These are phyloP conservation scores for Thunnus albacares DNA, from an alignment of 2,797 vertebrate genomes.

Conservation along the genomic window DNA sequence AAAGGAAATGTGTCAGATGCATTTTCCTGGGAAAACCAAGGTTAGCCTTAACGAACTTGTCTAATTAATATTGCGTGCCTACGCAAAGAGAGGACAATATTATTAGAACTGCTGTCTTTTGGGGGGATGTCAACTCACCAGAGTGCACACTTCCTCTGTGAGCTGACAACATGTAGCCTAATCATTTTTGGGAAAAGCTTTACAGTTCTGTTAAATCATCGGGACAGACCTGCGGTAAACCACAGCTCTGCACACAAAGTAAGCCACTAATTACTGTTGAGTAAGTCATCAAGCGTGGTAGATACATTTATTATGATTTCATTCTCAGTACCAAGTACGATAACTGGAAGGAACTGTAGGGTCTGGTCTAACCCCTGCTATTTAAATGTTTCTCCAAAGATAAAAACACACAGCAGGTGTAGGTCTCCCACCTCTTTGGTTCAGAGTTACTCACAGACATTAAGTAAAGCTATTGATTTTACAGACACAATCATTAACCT, in stretches of 20 bases:
- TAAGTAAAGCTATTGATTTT: slow-evolving; percentile 69
- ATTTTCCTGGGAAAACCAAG: slow-evolving; percentile 79
- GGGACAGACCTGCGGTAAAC: slow-evolving; percentile 59
- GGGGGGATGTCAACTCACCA: slow-evolving; percentile 63
- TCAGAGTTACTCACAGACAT: slow-evolving; percentile 57
- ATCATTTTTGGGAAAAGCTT: slow-evolving; percentile 49
- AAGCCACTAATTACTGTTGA: slow-evolving; percentile 61
- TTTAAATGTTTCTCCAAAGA: slow-evolving; percentile 29
- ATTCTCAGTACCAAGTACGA: slow-evolving; percentile 17
- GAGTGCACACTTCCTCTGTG: slow-evolving; percentile 59
- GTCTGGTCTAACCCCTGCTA: slow-evolving; percentile 20
- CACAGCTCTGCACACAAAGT: slow-evolving; percentile 42
- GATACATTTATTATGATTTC: slow-evolving; percentile 48
- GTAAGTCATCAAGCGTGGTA: slow-evolving; percentile 60
- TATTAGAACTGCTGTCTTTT: slow-evolving; percentile 74
- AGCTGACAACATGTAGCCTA: slow-evolving; percentile 59
- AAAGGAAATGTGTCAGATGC: slow-evolving; percentile 79
- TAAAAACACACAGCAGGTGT: slow-evolving; percentile 42
- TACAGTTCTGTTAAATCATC: slow-evolving; percentile 53
- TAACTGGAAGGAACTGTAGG: slow-evolving; percentile 32
- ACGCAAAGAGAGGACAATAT: slow-evolving; percentile 75
- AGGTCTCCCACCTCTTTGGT: slow-evolving; percentile 40
- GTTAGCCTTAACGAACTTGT: slow-evolving; percentile 79
- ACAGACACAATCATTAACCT: slow-evolving; percentile 67
- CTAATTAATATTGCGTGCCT: slow-evolving; percentile 84